Evolutionary conservation across 1,140 invertebrate genomes (phyloP), one percentile per base, ranked within the genome.

Genomic region (Drosophila sucinea): DNA sequence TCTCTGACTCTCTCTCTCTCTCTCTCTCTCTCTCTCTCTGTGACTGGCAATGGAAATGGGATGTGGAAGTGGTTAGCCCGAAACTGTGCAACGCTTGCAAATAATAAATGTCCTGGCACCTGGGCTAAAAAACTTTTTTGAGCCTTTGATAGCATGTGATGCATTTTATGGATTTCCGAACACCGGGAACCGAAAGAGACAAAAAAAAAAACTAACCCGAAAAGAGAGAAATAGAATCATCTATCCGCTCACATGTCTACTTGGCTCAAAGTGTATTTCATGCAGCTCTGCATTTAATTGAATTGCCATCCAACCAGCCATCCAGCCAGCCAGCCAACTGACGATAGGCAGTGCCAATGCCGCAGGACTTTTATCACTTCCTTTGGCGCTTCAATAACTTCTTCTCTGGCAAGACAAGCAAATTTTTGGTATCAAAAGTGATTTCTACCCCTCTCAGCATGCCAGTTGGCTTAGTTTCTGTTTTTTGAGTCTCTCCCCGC

Each of bases 281-380:
- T 86, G 82, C 71, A 81, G 82, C 82, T 86, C 78, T 86, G 82
- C 82, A 77, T 86, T 86, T 86, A 86, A 86, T 86, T 86, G 82
- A 86, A 85, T 86, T 75, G 81, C 81, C 23, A 51, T 4, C 44
- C 44, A 51, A 51, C 8, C 67, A 77, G 78, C 67, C 77, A 4
- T 17, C 17, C 17, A 17, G 17, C 17, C 17, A 17, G 17, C 17
- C 30, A 30, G 35, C 10, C 17, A 17, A 17, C 17, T 17, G 35
- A 38, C 35, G 35, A 63, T 64, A 77, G 62, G 72, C 70, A 60
- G 38, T 63, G 69, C 56, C 62, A 58, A 23, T 27, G 57, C 57
- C 63, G 32, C 77, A 56, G 67, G 60, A 58, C 60, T 60, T 68
- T 55, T 51, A 40, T 70, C 68, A 65, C 47, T 27, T 30, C 62